Base-by-base conservation (phyloP, 1,140 invertebrate genomes). In the Polypedilum pembai region DNA sequence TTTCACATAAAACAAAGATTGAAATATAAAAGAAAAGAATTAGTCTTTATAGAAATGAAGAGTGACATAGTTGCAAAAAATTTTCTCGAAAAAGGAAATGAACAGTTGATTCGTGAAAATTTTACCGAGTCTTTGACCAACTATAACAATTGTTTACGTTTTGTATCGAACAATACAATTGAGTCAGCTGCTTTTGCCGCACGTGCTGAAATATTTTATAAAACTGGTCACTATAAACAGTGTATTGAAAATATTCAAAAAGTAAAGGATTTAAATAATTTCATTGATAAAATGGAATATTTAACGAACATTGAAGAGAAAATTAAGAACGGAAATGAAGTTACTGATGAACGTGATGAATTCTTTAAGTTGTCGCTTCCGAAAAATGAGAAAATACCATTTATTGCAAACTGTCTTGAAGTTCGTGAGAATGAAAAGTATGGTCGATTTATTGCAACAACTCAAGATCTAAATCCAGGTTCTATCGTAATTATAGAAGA, bases 121-220 rank as follows among this genome's bases (percentile, higher is more conserved):
- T n/a, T 15, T 56, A 15, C 45, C 12, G 45, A 56, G 4, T 8
- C 45, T 12, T 3, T 56, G 1, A 15, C 12, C 4, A 56, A 56
- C 12, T 56, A 56, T 12, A 56, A 56, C n/a, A 56, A 56, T 56
- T 56, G 45, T 56, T 56, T 56, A 56, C 45, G 45, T 56, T 56
- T 56, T 56, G 45, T n/a, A 12, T 1, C 5, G 5, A 33, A 33
- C 24, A 33, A 33, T 3, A 56, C 45, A n/a, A 56, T n/a, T 56
- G 45, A 56, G 12, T 56, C 45, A 56, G 45, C 45, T 56, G 45
- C 12, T 4, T n/a, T 56, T 0, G 45, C 45, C 12, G 45, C 45
- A 56, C 45, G 45, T 56, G 45, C 3, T n/a, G n/a, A 56, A 56
- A 15, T 56, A 1, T 56, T n/a, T 15, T n/a, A 0, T 15, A 56